These are phyloP conservation scores for Drosophila quinaria DNA, from an alignment of 2,888 invertebrate genomes.

Conservation along the genomic window DNA sequence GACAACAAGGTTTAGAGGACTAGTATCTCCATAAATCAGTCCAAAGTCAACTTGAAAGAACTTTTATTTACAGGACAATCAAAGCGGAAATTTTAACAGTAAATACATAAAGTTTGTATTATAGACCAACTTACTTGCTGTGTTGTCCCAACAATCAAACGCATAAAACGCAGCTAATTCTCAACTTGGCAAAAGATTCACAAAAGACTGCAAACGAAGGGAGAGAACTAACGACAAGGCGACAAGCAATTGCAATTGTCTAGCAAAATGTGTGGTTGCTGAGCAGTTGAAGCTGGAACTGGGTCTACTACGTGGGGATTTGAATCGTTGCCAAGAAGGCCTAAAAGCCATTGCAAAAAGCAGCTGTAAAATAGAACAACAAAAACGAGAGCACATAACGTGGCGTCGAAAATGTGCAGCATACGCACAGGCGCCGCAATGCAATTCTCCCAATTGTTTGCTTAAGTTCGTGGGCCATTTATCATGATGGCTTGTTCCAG, in stretches of 20 bases:
- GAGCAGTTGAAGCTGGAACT: conserved; percentile 37
- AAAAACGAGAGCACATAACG: not conserved
- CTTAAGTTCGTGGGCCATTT: conserved; percentile 48
- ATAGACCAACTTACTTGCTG: conserved; percentile 33
- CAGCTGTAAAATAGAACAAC: not conserved
- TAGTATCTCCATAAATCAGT: not conserved
- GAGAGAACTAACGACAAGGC: not conserved
- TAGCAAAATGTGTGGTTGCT: conserved; percentile 44
- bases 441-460: conserved; percentile 53
- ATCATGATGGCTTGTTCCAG: conserved; percentile 37
- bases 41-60: not conserved
- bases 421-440: conserved; percentile 62
- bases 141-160: conserved; percentile 34
- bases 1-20: not conserved
- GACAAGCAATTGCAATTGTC: conserved; percentile 56
- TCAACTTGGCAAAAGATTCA: conserved; percentile 39
- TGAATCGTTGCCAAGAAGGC: conserved; percentile 57
- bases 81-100: conserved; percentile 11
- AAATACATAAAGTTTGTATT: conserved; percentile 22
- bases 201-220: not conserved
- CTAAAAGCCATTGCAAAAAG: conserved; percentile 28
- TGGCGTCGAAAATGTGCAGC: conserved; percentile 44
- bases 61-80: conserved; percentile 1
- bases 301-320: conserved; percentile 34
- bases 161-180: conserved; percentile 61